phyloP scores from a whole-genome alignment of 2,113 vertebrate genomes.

The Anoura caudifer region DNA sequence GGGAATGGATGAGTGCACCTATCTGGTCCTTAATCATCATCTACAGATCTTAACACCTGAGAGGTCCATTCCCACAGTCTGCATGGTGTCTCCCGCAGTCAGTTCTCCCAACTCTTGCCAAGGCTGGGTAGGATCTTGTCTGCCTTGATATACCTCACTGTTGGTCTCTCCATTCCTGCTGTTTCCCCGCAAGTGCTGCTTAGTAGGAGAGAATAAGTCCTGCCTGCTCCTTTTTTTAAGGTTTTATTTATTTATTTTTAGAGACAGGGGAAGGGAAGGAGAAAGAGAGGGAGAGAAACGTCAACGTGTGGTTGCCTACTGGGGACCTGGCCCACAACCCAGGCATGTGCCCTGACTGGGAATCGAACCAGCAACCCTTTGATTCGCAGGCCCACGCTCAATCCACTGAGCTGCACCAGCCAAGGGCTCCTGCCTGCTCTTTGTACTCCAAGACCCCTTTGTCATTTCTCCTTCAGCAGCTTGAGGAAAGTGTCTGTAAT shows the following conservation, averaged over 20 bases:
- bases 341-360: too few species aligned
- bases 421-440: neutral
- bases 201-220: neutral
- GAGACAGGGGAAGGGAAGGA: too few species aligned
- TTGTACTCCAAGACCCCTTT: neutral
- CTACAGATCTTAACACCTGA: neutral
- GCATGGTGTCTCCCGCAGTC: neutral
- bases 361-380: too few species aligned
- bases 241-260: too few species aligned
- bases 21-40: neutral
- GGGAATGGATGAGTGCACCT: neutral
- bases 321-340: too few species aligned
- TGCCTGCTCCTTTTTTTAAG: neutral
- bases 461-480: neutral
- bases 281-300: too few species aligned
- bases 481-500: neutral
- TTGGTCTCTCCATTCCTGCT: neutral
- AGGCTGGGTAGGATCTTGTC: neutral
- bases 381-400: too few species aligned
- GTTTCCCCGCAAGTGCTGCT: neutral
- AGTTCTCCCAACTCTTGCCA: neutral
- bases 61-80: neutral
- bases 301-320: too few species aligned
- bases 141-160: neutral
- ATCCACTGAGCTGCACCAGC: too few species aligned